phyloP scores from a whole-genome alignment of 1,140 invertebrate species.

The Branchinecta lynchi region DNA sequence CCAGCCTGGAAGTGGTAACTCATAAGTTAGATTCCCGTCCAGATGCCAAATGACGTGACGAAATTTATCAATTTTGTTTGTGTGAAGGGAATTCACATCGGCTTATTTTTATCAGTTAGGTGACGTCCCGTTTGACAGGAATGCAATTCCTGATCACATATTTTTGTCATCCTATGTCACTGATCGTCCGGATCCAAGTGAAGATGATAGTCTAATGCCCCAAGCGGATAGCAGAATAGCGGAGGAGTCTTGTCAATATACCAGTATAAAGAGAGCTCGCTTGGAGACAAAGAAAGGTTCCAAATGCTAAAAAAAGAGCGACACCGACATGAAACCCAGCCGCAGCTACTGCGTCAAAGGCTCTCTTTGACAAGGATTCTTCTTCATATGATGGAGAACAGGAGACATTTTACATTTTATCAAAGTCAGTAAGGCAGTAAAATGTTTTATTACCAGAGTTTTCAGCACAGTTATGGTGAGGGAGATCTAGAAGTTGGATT shows the following conservation, averaged over 20 bases:
- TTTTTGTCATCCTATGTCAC: slow-evolving; percentile 6
- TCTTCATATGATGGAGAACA: neutral
- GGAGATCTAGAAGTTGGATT: slow-evolving; percentile 5
- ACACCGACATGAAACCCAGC: neutral
- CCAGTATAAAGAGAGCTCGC: neutral
- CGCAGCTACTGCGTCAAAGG: slow-evolving; percentile 4
- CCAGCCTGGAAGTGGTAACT: too few relatives aligned
- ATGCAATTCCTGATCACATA: neutral
- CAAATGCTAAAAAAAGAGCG: neutral
- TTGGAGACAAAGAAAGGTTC: slow-evolving; percentile 5
- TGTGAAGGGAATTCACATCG: too few relatives aligned
- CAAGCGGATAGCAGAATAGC: neutral
- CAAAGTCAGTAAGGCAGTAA: neutral
- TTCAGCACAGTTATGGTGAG: neutral
- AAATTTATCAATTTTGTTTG: too few relatives aligned
- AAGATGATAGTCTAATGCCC: slow-evolving; percentile 6
- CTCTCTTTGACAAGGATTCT: slow-evolving; percentile 9
- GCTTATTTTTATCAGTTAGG: too few relatives aligned
- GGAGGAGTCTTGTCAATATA: neutral
- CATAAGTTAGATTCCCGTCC: too few relatives aligned
- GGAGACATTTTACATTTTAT: neutral
- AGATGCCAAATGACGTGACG: too few relatives aligned
- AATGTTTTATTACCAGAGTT: slow-evolving; percentile 4
- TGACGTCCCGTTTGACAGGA: neutral
- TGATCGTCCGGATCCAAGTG: slow-evolving; percentile 8